Conservation (phyloP, 1,140 invertebrate genomes). For the Zeugodacus cucurbitae region DNA sequence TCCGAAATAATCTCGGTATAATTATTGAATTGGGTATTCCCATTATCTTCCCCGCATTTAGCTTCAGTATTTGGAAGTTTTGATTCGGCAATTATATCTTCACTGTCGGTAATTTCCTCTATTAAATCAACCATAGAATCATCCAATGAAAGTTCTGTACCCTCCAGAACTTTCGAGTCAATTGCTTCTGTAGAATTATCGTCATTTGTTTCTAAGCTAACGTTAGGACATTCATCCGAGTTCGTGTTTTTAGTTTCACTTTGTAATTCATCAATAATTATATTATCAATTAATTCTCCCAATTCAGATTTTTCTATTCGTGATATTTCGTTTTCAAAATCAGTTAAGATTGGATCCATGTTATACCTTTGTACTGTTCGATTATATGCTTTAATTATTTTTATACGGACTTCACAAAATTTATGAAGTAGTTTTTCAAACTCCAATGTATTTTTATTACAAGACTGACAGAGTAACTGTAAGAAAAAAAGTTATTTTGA, state of each 20-base stretch:
- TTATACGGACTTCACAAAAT: neutral
- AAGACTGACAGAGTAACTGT: constrained; percentile 44
- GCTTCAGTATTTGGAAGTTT: neutral
- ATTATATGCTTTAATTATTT: neutral
- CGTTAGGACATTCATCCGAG: neutral
- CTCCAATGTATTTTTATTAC: constrained; percentile 42
- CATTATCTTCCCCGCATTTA: neutral
- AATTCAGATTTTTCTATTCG: neutral
- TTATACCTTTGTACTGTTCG: constrained; percentile 30
- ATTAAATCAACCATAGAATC: neutral
- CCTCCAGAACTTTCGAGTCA: neutral
- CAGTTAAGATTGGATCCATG: constrained; percentile 37
- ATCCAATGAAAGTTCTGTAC: neutral
- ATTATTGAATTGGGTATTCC: neutral
- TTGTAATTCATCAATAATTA: neutral
- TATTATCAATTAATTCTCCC: neutral
- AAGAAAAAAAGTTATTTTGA: neutral
- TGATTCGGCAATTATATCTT: neutral
- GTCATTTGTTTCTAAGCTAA: neutral
- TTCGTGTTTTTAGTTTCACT: neutral
- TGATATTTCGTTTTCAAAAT: neutral
- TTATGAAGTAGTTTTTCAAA: constrained; percentile 42
- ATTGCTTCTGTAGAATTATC: neutral
- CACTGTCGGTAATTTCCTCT: neutral
- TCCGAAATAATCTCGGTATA: neutral